Evolutionary conservation across 2,797 vertebrate species (phyloP), one percentile per base, ranked within the genome.

Genomic region (Dicrostonyx torquatus): DNA sequence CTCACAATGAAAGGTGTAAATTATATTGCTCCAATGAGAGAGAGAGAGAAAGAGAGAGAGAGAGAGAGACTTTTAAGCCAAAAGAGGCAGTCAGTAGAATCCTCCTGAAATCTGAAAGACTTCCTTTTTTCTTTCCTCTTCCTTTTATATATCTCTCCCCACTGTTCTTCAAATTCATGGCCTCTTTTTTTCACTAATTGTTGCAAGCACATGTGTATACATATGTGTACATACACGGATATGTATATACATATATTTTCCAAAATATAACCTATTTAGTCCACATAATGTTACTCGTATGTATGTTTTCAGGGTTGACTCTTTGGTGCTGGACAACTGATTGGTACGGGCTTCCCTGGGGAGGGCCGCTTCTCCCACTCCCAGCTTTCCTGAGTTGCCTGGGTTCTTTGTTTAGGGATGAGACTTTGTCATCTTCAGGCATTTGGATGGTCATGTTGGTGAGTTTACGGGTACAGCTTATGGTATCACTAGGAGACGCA

Each of bases 1-100:
- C 91, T 87, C 85, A 82, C 91, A 97, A 96, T 89, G 95, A 97
- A 96, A 93, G 94, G 94, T 91, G 84, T 95, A 96, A 97, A 96
- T 97, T 84, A 95, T 92, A 87, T 94, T 90, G 92, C 60, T 87
- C 88, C 82, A 94, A 31, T 82, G 82, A 92, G 80, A 85, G 72
- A 94, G 84, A 78, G 76, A n/a, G 77, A 15, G 79, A 89, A 70
- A 85, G 84, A 94, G 88, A 73, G 73, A 95, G 70, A 45, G 43
- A 26, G 76, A 92, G 78, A 86, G 85, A 92, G 86, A 73, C 77
- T 94, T 94, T 87, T 89, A 94, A 96, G 96, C 53, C 40, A 77
- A 90, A 94, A 75, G 40, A 78, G n/a, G 87, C 45, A 43, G 80
- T 79, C 80, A 80, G 53, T n/a, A 87, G 86, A 94, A 80, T 37